Base-by-base conservation (phyloP, 2,113 vertebrate genomes). In the Trichechus manatus region DNA sequence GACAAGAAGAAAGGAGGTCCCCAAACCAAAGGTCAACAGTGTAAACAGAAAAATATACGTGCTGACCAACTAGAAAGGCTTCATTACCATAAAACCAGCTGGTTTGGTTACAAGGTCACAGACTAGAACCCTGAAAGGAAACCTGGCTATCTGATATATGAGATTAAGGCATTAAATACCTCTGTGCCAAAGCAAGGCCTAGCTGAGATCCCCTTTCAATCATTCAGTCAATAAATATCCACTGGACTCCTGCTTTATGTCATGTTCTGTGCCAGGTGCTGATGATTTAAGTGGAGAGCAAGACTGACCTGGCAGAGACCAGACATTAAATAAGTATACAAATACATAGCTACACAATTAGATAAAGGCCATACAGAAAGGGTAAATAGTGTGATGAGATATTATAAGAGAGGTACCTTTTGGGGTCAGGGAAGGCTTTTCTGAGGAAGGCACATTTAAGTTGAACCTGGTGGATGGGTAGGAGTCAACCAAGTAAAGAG, bases 1-100 rank as follows among this genome's bases (percentile, higher is more conserved):
- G 96, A 98, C 92, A 98, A 95, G 83, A 98, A 89, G 77, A 96
- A 50, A 96, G 66, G 95, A 97, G 93, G 95, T 95, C 94, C 98
- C 72, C 47, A 93, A 98, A 98, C 89, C 82, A 98, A 97, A 96
- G 79, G 87, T 97, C 96, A 97, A 61, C 53, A 61, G 64, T 91
- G 19, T 94, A 98, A 98, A 98, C 95, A 96, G 91, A 98, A 98
- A 95, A 83, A 96, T 5, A 96, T 33, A 92, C 50, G 95, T 56
- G 47, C 75, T 96, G 96, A 94, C 94, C 94, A 93, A 93, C 95
- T 85, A 92, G 91, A 97, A 98, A 98, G 94, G 42, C 93, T 93
- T 98, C 94, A 96, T 98, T 98, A 97, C 70, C 89, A 95, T 33
- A 93, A 94, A 98, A 94, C 33, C 84, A 97, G 77, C 44, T 97